Evolutionary conservation across 2,888 invertebrate genomes (phyloP).

Genomic region (Drosophila cracens): DNA sequence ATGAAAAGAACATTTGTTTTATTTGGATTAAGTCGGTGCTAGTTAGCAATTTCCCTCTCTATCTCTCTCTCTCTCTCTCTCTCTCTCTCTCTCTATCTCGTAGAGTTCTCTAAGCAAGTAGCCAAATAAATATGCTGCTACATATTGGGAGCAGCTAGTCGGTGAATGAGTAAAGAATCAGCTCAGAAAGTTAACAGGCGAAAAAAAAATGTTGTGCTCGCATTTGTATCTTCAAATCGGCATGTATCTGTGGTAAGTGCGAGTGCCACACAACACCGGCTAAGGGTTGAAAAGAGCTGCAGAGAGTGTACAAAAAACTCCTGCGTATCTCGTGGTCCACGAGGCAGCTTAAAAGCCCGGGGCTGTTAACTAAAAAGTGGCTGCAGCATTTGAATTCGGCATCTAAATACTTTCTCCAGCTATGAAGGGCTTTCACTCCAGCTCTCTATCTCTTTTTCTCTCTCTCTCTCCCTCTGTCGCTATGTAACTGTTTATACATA

Average conservation of each 20-base stretch:
- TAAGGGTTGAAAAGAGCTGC: constrained; percentile 35
- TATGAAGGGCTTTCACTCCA: too few relatives aligned
- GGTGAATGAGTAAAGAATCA: constrained; percentile 6
- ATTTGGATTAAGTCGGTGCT: constrained; percentile 38
- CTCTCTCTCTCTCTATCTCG: neutral
- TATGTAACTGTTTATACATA: neutral
- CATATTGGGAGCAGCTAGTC: constrained; percentile 23
- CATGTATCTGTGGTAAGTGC: constrained; percentile 50
- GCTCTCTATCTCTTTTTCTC: neutral
- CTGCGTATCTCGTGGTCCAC: constrained; percentile 8
- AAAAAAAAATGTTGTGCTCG: constrained; percentile 20
- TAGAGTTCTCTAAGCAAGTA: neutral
- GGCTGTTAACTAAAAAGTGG: constrained; percentile 28
- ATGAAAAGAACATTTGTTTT: constrained; percentile 35
- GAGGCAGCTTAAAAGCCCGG: constrained; percentile 17
- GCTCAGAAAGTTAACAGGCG: constrained; percentile 1
- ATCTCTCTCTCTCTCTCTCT: neutral
- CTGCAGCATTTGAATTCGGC: constrained; percentile 27
- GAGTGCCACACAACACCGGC: neutral
- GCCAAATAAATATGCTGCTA: constrained; percentile 22
- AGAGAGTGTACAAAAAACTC: constrained; percentile 2
- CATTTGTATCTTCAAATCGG: constrained; percentile 37
- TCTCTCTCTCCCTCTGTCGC: neutral
- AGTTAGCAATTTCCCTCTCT: neutral
- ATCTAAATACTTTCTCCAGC: constrained; percentile 48